Percentiles rank a stretch among this genome's conserved stretches.
These are phyloP conservation scores for Mareca strepera DNA, from an alignment of 2,797 vertebrate species.

Conservation along the genomic window DNA sequence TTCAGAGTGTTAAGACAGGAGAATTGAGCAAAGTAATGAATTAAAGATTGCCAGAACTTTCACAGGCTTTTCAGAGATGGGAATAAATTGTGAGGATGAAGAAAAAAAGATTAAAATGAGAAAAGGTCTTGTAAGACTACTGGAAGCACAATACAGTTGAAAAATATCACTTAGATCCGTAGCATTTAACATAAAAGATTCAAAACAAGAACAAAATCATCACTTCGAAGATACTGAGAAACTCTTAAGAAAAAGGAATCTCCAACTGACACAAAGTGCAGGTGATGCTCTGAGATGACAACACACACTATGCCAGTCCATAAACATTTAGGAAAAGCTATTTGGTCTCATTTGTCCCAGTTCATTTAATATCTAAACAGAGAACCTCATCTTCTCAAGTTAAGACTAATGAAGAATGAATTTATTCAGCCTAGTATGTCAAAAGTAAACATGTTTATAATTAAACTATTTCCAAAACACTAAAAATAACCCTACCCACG, in stretches of 20 bases:
- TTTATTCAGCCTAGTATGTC: background rate
- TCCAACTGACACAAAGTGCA: background rate
- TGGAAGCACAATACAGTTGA: background rate
- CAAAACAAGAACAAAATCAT: background rate
- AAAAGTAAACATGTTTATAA: conserved; percentile 20
- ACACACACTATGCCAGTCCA: background rate
- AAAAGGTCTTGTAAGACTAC: background rate
- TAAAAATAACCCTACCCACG: background rate
- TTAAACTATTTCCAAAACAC: background rate
- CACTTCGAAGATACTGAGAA: background rate
- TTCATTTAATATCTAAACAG: conserved; percentile 20
- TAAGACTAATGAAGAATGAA: conserved; percentile 23
- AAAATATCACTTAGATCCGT: background rate
- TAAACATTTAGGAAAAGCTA: background rate
- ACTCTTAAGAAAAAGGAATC: background rate
- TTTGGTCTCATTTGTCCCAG: background rate
- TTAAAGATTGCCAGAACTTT: background rate
- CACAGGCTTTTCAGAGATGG: background rate
- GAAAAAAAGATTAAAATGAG: background rate
- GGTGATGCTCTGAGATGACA: conserved; percentile 7
- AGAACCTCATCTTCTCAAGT: conserved; percentile 22
- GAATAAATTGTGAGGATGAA: background rate
- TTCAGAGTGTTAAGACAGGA: background rate
- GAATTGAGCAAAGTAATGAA: rapidly evolving
- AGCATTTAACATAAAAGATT: background rate